phyloP scores from a whole-genome alignment of 2,888 invertebrate genomes.

The Nomada fucata region DNA sequence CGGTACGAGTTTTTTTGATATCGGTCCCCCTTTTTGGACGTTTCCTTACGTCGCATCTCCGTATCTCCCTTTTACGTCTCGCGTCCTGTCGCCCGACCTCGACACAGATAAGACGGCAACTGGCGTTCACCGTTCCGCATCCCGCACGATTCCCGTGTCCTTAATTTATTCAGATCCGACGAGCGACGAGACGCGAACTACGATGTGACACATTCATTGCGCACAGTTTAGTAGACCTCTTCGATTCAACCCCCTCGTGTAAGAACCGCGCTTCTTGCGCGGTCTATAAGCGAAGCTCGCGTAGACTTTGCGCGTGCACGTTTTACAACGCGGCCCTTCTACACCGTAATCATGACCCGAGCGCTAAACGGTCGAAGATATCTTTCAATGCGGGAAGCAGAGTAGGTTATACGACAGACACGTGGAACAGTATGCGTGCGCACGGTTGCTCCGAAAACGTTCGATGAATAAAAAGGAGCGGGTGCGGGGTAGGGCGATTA shows the following conservation, averaged over 20 bases:
- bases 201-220: constrained; percentile 75
- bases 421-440: not conserved
- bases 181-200: constrained; percentile 17
- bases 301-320: constrained; percentile 5
- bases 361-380: not conserved
- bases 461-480: constrained; percentile 65
- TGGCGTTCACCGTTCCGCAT: not conserved
- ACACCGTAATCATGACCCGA: constrained; percentile 32
- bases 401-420: not conserved
- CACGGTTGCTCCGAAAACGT: constrained; percentile 12
- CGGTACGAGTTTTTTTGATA: too few relatives aligned
- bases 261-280: constrained; percentile 71
- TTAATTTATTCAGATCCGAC: too few relatives aligned
- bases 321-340: not conserved
- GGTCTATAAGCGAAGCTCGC: constrained; percentile 54
- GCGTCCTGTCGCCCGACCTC: constrained; percentile 56
- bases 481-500: constrained; percentile 76
- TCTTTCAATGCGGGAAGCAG: not conserved
- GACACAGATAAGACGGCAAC: not conserved
- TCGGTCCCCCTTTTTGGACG: not conserved
- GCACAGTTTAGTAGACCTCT: constrained; percentile 70
- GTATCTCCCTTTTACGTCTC: not conserved
- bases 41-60: not conserved
- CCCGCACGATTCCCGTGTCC: too few relatives aligned
- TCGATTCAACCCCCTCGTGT: constrained; percentile 67